Evolutionary conservation across 2,888 invertebrate genomes (phyloP).

Genomic region (Phengaris arion): DNA sequence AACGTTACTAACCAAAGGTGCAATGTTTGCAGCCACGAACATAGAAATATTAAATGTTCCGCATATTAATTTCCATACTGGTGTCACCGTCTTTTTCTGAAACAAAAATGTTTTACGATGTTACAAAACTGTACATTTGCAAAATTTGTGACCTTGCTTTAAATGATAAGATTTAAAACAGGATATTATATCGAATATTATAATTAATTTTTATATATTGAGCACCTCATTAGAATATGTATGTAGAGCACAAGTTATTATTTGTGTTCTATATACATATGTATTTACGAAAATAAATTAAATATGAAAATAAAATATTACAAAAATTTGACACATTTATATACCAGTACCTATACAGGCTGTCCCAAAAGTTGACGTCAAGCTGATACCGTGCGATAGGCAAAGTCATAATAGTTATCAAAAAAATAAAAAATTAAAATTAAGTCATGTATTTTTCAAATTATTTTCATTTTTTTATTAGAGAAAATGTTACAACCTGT

Average conservation of each 20-base stretch:
- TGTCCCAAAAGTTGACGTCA: too few species aligned
- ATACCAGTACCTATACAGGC: too few species aligned
- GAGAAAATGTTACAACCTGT: too few species aligned
- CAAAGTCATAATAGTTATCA: too few species aligned
- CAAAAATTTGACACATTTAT: not conserved
- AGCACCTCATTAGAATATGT: not conserved
- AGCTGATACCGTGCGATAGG: too few species aligned
- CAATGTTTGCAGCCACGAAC: slow-evolving; percentile 61
- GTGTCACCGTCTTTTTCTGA: slow-evolving; percentile 63
- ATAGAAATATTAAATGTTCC: slow-evolving; percentile 63
- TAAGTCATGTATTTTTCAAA: not conserved
- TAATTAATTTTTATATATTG: not conserved
- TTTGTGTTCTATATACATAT: slow-evolving; percentile 10
- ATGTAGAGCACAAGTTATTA: not conserved
- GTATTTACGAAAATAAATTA: not conserved
- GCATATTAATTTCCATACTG: slow-evolving; percentile 63
- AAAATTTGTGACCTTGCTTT: slow-evolving; percentile 14
- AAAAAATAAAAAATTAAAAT: too few species aligned
- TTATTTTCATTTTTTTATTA: too few species aligned
- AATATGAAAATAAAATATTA: not conserved
- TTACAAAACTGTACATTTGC: slow-evolving; percentile 16
- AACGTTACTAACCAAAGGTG: slow-evolving; percentile 58
- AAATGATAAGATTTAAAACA: not conserved
- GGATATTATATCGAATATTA: slow-evolving; percentile 1
- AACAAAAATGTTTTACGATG: slow-evolving; percentile 36